phyloP scores from a whole-genome alignment of 2,797 vertebrate species.

The Tapera naevia region DNA sequence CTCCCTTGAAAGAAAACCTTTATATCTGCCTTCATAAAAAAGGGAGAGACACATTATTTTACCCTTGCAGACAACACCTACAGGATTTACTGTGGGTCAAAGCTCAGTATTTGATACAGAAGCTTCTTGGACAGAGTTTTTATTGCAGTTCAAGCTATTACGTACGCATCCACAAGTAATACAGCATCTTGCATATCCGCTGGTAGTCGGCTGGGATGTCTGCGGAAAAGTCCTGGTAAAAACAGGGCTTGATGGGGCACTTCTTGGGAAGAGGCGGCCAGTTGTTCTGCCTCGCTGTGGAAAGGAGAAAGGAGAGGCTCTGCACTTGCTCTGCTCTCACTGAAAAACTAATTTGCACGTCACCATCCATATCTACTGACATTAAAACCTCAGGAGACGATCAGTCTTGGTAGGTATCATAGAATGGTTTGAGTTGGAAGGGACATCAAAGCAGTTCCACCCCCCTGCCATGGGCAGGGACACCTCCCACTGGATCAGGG shows the following conservation, averaged over 20 bases:
- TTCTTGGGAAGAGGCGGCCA: slow-evolving; percentile 92
- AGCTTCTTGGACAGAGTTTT: neutral
- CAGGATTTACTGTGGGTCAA: neutral
- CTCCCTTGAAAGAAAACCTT: neutral
- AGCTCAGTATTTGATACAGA: neutral
- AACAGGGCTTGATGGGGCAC: slow-evolving; percentile 93
- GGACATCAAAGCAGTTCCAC: too few species aligned
- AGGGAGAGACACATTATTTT: neutral
- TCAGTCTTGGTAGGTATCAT: neutral
- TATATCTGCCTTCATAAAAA: neutral
- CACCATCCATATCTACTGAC: rapidly evolving
- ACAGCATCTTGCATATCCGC: slow-evolving; percentile 93
- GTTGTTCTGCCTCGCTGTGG: slow-evolving; percentile 89
- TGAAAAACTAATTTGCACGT: rapidly evolving
- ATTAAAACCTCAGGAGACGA: neutral
- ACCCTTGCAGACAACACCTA: neutral
- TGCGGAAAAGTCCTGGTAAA: slow-evolving; percentile 94
- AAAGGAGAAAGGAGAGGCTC: neutral
- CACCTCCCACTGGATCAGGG: too few species aligned
- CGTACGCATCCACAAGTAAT: slow-evolving; percentile 98
- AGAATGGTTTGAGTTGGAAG: too few species aligned
- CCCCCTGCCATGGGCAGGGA: too few species aligned
- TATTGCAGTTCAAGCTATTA: neutral
- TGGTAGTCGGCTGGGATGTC: slow-evolving; percentile 91
- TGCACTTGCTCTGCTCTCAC: neutral